These are phyloP conservation scores for Cinclus cinclus DNA, from an alignment of 2,113 vertebrate genomes.

Conservation along the genomic window DNA sequence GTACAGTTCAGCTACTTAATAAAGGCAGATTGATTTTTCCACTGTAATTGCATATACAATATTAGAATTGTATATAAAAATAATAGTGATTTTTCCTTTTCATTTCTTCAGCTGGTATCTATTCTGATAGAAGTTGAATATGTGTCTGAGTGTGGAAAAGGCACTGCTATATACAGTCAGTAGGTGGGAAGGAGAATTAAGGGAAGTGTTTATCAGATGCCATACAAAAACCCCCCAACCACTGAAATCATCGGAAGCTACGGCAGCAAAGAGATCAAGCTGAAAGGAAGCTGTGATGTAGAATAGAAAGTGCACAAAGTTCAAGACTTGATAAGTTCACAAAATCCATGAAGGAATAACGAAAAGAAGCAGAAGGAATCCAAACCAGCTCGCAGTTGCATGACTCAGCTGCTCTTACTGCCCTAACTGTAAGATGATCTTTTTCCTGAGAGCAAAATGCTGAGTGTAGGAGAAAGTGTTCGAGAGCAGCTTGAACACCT, in stretches of 20 bases:
- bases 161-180: neutral
- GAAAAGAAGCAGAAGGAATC: neutral
- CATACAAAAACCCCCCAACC: neutral
- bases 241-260: neutral
- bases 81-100: neutral
- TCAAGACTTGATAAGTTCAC: neutral
- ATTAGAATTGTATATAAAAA: neutral
- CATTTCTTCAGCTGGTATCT: neutral
- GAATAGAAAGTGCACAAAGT: neutral
- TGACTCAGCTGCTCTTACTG: neutral
- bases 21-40: neutral
- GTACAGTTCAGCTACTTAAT: neutral
- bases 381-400: neutral
- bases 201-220: neutral
- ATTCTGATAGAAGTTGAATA: neutral
- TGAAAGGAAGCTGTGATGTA: neutral
- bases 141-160: neutral
- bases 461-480: neutral
- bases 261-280: neutral
- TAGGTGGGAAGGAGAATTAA: neutral
- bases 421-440: neutral
- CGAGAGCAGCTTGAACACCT: neutral
- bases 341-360: neutral
- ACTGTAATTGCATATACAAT: neutral
- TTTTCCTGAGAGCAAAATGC: neutral